Evolutionary conservation across 2,888 invertebrate species (phyloP), one percentile per base, ranked within the genome.

Genomic region (Trachelus troglodyta): DNA sequence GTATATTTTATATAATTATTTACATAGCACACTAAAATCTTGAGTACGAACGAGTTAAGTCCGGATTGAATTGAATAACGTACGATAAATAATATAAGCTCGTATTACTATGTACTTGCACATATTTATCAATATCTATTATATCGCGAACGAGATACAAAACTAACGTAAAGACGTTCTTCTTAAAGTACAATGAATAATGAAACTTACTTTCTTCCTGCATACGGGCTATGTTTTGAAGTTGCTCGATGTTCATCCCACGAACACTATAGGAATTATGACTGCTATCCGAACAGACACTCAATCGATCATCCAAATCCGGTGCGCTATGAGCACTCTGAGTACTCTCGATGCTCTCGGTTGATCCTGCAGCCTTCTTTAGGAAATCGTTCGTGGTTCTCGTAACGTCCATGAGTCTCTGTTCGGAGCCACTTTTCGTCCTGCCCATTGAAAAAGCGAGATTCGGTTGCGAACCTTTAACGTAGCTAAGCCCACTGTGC

Each of bases 281-380:
- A 79, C 89, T 87, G 71, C 83, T 81, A 37, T 91, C 90, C 6
- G 91, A 91, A 76, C 90, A 89, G 9, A 88, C 85, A 75, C 91
- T 91, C 33, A 90, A 83, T 74, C 89, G 83, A 69, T 91, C 91
- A 69, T 91, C 91, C 4, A 91, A 81, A 80, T 91, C 91, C 0
- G 91, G 91, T 2, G 90, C 91, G 79, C 91, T 91, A 76, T 89
- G 90, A 30, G 88, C 88, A 76, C 91, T 91, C 68, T 88, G 89
- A 0, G 89, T 90, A 76, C 91, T 91, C 69, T 89, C 90, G 56
- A 91, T 90, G 76, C 91, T 91, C 74, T 91, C 91, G 12, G 89
- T 91, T 4, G 91, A 91, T 12, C 89, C 89, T 31, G 87, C 85
- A 30, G 85, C 83, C 34, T 82, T 84, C 34, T 83, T 81, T 68